A percentile compares a stretch with the other conserved stretches of the same genome.
phyloP scores from a whole-genome alignment of 2,113 vertebrate genomes.

The Vombatus ursinus region DNA sequence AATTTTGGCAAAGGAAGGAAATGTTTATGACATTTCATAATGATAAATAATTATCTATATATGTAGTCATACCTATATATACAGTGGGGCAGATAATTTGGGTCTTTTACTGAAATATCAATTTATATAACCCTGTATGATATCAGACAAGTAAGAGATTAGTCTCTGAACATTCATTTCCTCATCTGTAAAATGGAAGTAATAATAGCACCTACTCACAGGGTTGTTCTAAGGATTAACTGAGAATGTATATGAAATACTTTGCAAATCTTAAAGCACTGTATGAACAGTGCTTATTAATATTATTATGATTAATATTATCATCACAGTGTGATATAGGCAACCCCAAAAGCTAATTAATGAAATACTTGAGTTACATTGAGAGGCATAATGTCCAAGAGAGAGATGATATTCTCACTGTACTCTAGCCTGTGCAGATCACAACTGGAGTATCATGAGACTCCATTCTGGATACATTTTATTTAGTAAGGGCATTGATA shows the following conservation, averaged over 20 bases:
- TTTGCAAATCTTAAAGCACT: neutral
- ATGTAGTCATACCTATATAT: rapidly evolving
- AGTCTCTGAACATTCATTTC: neutral
- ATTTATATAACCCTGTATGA: neutral
- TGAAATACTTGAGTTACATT: neutral
- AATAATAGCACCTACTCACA: neutral
- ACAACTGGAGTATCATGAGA: neutral
- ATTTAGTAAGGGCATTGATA: neutral
- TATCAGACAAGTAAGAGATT: neutral
- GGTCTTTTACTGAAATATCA: neutral
- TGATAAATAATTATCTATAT: neutral
- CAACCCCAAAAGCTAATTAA: neutral
- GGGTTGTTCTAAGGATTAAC: neutral
- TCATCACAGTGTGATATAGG: neutral
- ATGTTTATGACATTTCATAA: neutral
- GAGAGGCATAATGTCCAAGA: neutral
- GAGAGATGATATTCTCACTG: neutral
- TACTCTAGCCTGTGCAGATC: neutral
- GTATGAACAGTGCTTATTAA: neutral
- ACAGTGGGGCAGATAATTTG: neutral
- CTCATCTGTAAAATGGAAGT: neutral
- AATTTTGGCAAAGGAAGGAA: neutral
- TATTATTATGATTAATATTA: neutral
- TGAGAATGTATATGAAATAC: neutral
- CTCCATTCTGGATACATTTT: neutral